These are phyloP conservation scores for Varanus salvator DNA, from an alignment of 2,113 vertebrate species.

Conservation along the genomic window DNA sequence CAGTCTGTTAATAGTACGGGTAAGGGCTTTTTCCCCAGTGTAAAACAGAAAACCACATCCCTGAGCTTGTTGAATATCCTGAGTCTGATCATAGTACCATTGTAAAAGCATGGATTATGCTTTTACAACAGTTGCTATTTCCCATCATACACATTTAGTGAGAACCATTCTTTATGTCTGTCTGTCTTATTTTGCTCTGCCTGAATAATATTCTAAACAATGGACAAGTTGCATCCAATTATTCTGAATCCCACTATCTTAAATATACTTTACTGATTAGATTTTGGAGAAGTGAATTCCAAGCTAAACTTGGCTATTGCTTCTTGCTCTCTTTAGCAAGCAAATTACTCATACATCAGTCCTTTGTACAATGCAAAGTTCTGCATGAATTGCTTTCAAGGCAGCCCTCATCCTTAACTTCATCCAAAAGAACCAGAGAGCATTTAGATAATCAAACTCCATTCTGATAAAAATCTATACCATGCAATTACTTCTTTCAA, in stretches of 20 bases:
- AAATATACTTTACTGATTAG: slow-evolving; percentile 47
- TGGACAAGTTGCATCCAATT: slow-evolving; percentile 50
- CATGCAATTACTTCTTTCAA: slow-evolving; percentile 56
- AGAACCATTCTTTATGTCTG: background rate
- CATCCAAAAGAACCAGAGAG: slow-evolving; percentile 57
- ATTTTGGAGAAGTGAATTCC: slow-evolving; percentile 51
- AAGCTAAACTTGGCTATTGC: slow-evolving; percentile 36
- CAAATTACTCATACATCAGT: slow-evolving; percentile 37
- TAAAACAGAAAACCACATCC: background rate
- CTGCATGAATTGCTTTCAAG: slow-evolving; percentile 59
- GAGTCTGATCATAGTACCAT: background rate
- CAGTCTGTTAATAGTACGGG: background rate
- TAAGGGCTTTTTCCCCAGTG: background rate
- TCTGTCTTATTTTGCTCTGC: background rate
- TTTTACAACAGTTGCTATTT: background rate
- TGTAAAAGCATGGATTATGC: background rate
- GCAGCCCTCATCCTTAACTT: slow-evolving; percentile 56
- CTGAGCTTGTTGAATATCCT: background rate
- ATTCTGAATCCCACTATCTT: slow-evolving; percentile 54
- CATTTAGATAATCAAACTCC: slow-evolving; percentile 65
- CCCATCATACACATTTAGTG: background rate
- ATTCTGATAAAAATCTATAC: slow-evolving; percentile 48
- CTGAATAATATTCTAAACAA: slow-evolving; percentile 33
- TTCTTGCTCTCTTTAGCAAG: slow-evolving; percentile 46
- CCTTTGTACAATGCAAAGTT: slow-evolving; percentile 43